Percentiles rank a stretch among this genome's conserved stretches.
Evolutionary conservation across 1,140 invertebrate genomes (phyloP).

Genomic region (Thaumetopoea pityocampa): DNA sequence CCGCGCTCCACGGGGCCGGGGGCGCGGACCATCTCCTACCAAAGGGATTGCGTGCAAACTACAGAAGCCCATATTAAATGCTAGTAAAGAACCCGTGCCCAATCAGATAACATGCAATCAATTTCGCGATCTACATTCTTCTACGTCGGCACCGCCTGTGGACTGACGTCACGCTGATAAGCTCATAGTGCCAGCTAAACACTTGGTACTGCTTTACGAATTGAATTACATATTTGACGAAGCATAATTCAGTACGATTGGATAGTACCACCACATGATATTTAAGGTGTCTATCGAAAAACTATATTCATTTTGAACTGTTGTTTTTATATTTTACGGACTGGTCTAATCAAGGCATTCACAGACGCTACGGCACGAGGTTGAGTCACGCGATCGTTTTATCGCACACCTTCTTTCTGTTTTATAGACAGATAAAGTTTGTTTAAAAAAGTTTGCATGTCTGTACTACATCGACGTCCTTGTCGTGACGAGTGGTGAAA

Average conservation of each 20-base stretch:
- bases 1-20: constrained; percentile 39
- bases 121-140: constrained; percentile 74
- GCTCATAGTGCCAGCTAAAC: constrained; percentile 57
- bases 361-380: constrained; percentile 41
- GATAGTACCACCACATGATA: no score
- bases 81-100: constrained; percentile 70
- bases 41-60: constrained; percentile 64
- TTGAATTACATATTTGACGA: no score
- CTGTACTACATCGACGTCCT: constrained; percentile 56
- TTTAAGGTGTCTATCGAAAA: constrained; percentile 17
- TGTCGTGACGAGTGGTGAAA: constrained; percentile 60
- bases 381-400: constrained; percentile 69
- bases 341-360: constrained; percentile 60
- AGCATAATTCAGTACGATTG: no score
- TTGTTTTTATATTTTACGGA: constrained; percentile 21
- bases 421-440: constrained; percentile 67
- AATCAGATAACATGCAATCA: constrained; percentile 74
- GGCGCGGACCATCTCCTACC: constrained; percentile 66
- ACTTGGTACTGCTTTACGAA: constrained; percentile 46
- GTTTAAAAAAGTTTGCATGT: constrained; percentile 71
- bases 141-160: constrained; percentile 66
- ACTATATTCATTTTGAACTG: constrained; percentile 12
- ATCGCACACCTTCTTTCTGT: constrained; percentile 68
- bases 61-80: constrained; percentile 68
- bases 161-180: constrained; percentile 65